phyloP scores from a whole-genome alignment of 2,888 invertebrate species.

The Lepidochrysops patricia region DNA sequence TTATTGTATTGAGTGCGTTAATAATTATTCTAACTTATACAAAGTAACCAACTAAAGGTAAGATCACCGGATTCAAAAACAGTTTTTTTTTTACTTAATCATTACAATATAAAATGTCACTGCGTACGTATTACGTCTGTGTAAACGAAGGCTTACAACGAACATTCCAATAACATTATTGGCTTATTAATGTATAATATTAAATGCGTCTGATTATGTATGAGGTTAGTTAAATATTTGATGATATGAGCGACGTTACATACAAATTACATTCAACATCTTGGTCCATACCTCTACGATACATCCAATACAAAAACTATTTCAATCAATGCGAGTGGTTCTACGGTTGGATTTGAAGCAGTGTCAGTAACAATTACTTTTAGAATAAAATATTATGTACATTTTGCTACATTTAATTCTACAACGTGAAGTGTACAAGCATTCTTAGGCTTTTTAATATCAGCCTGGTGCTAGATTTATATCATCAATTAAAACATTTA shows the following conservation, averaged over 20 bases:
- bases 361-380: neutral
- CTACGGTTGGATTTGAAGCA: neutral
- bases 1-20: too few relatives aligned
- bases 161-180: neutral
- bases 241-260: neutral
- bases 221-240: neutral
- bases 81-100: too few relatives aligned
- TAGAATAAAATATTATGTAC: neutral
- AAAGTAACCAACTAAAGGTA: neutral
- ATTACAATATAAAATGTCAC: neutral
- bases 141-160: neutral
- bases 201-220: neutral
- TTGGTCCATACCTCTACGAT: constrained; percentile 1
- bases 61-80: neutral
- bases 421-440: too few relatives aligned
- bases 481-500: too few relatives aligned
- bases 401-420: neutral
- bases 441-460: too few relatives aligned
- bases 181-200: neutral
- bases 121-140: neutral
- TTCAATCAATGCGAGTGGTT: neutral
- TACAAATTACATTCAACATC: neutral
- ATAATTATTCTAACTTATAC: too few relatives aligned
- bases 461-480: too few relatives aligned
- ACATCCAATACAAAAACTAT: neutral